Base-by-base conservation (phyloP, 2,888 invertebrate species). In the Scaptomyza cyrtandrae region DNA sequence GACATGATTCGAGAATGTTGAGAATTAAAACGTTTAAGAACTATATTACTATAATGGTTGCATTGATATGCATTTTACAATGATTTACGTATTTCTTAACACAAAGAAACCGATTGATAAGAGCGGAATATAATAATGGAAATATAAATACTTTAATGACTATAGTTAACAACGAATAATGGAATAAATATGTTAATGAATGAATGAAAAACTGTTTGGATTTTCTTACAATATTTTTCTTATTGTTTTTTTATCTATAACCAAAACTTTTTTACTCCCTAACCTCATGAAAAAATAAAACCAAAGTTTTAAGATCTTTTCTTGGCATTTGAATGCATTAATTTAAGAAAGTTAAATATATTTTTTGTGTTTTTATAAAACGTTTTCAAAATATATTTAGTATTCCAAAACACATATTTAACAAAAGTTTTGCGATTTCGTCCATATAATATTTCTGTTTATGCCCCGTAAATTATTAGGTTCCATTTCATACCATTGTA, bases 401-500 rank as follows among this genome's bases (percentile, higher is more conserved):
- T 24, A 24, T 24, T 13, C 1, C 1, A 10, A 35, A 10, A 35
- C 19, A 35, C 11, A 35, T 35, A 13, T 13, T 35, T 5, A 35
- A 37, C 37, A 14, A 39, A 39, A 14, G 14, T 9, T 39, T 14
- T 39, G 3, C 5, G n/a, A 6, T 37, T 37, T 37, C n/a, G 2
- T 14, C 14, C n/a, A 7, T 39, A 14, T 39, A 39, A 16, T 29
- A 16, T 24, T 14, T 46, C 2, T 11, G 4, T 13, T 31, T 41
- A 33, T 33, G 11, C 33, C 2, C 14, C 33, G 6, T 43, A 39
- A 43, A 48, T 54, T 37, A n/a, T 43, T 37, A 48, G 35, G 41
- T 35, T 37, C 24, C 19, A 16, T 35, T 16, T 65, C 4, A 50
- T 2, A 24, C 69, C 69, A 69, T 52, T 52, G 70, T 67, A 37